Conservation (phyloP, 2,113 vertebrate species). For the Esox niger region DNA sequence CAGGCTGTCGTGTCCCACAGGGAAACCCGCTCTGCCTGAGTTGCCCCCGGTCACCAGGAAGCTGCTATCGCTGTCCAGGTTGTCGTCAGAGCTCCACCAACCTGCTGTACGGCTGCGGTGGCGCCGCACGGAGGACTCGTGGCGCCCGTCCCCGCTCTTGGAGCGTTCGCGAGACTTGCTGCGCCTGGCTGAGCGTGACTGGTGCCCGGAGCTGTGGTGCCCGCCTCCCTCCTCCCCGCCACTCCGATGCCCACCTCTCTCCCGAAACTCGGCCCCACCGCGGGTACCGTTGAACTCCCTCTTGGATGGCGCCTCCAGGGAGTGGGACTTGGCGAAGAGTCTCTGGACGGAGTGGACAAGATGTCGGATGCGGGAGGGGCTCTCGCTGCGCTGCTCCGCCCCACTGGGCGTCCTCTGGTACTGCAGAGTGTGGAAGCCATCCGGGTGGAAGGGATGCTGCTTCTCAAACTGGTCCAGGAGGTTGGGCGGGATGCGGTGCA, state of each 20-base stretch:
- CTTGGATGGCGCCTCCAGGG: constrained; percentile 91
- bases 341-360: constrained; percentile 97
- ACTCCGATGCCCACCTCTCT: constrained; percentile 76
- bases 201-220: constrained; percentile 75
- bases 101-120: constrained; percentile 89
- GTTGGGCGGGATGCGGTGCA: constrained; percentile 90
- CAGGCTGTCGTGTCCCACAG: constrained; percentile 86
- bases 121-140: constrained; percentile 74
- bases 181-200: constrained; percentile 82
- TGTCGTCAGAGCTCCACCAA: constrained; percentile 99
- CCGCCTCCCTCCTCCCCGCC: constrained; percentile 74
- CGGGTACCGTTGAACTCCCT: constrained; percentile 89
- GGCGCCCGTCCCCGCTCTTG: constrained; percentile 91
- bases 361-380: constrained; percentile 96
- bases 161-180: constrained; percentile 86
- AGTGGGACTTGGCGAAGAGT: constrained; percentile 98
- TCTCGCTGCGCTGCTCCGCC: constrained; percentile 89
- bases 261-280: constrained; percentile 74
- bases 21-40: constrained; percentile 65
- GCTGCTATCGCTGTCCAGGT: constrained; percentile 97
- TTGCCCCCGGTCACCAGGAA: constrained; percentile 78
- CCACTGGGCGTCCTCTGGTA: constrained; percentile 89
- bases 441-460: constrained; percentile 94
- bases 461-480: constrained; percentile 96
- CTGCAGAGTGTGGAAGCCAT: constrained; percentile 96